Evolutionary conservation across 2,888 invertebrate species (phyloP).

Genomic region (Tridacna gigas): DNA sequence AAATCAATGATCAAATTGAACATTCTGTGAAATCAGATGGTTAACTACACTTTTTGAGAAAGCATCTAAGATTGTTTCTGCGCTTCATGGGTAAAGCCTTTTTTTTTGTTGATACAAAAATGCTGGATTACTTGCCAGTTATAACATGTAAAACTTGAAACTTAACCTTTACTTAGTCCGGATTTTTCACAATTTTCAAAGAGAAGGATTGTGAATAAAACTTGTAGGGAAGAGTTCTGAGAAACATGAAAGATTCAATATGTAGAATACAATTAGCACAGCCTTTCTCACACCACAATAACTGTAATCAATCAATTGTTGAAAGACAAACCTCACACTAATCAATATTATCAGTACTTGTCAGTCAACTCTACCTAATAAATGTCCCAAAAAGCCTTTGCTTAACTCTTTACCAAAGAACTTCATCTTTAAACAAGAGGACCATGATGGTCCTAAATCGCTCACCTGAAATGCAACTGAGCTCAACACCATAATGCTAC

Average conservation of each 20-base stretch:
- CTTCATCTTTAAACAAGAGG: not conserved
- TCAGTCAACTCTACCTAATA: constrained; percentile 10
- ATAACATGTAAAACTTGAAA: no score
- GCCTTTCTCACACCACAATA: constrained; percentile 10
- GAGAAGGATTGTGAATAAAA: no score
- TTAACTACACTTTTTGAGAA: no score
- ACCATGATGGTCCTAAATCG: not conserved
- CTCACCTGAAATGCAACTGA: not conserved
- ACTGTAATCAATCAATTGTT: constrained; percentile 22
- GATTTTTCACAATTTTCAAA: no score
- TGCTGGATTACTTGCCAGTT: no score
- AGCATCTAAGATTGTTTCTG: no score
- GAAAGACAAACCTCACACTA: constrained; percentile 13
- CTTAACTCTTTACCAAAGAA: not conserved
- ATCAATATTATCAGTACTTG: constrained; percentile 24
- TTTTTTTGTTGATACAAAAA: no score
- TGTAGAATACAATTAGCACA: constrained; percentile 10
- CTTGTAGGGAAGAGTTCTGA: not conserved
- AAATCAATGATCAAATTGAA: no score
- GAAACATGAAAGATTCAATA: not conserved
- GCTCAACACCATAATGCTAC: no score
- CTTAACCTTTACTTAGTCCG: no score
- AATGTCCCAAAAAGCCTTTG: not conserved
- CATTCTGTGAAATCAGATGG: no score
- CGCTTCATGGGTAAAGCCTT: no score